Conservation (phyloP, 2,888 invertebrate species). For the Machimus rusticus region DNA sequence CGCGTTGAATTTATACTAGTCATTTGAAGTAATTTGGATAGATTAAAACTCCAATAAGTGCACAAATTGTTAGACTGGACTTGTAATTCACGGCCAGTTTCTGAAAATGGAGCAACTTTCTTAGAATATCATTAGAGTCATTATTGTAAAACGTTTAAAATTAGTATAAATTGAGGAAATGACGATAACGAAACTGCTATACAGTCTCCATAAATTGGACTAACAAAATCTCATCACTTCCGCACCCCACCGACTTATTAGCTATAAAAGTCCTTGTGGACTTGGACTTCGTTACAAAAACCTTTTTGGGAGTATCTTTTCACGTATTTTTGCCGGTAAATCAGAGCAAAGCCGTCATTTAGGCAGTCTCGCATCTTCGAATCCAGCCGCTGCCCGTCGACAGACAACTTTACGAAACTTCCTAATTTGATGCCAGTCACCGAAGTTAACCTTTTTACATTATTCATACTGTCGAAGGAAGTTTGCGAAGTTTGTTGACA, state of each 20-base stretch:
- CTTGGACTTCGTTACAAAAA: not conserved
- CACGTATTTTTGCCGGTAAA: not conserved
- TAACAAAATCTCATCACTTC: not conserved
- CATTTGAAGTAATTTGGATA: no score
- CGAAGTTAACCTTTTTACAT: constrained; percentile 5
- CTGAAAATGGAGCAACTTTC: not conserved
- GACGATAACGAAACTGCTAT: not conserved
- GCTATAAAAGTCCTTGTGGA: not conserved
- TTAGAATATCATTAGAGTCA: not conserved
- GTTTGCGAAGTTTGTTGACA: not conserved
- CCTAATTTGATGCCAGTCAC: not conserved
- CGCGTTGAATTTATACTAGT: no score
- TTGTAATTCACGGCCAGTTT: not conserved
- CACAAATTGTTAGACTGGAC: not conserved
- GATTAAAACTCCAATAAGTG: not conserved
- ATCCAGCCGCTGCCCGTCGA: not conserved
- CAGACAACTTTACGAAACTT: not conserved
- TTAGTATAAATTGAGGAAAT: not conserved
- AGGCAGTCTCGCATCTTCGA: not conserved
- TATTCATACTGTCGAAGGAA: not conserved
- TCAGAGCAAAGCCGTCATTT: not conserved
- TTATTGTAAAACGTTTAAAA: not conserved
- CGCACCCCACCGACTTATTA: not conserved
- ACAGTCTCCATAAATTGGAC: not conserved
- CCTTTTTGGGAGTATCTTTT: not conserved